Evolutionary conservation across 2,113 vertebrate genomes (phyloP).

Genomic region (Lepus americanus): DNA sequence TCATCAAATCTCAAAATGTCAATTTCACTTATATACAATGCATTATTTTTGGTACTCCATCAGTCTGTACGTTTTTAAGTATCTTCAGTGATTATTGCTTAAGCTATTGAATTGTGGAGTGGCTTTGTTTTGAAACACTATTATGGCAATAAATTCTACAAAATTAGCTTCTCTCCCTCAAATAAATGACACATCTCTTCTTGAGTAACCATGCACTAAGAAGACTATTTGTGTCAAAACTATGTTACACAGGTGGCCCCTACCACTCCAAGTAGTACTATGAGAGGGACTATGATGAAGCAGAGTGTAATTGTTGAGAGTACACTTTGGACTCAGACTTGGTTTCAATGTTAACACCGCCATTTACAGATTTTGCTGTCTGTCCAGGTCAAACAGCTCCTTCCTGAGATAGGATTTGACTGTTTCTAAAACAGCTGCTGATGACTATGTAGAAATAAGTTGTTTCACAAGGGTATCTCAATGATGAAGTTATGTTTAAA

Average conservation of each 20-base stretch:
- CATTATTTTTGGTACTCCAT: no score
- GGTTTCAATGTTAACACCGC: neutral
- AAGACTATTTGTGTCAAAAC: neutral
- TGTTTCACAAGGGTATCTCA: neutral
- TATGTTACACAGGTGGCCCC: neutral
- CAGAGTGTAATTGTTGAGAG: neutral
- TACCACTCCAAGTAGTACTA: neutral
- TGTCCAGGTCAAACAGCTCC: neutral
- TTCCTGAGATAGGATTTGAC: neutral
- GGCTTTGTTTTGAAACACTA: neutral
- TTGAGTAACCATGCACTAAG: neutral
- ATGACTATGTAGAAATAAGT: neutral
- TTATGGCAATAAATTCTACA: neutral
- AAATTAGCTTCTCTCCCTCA: neutral
- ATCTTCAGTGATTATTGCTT: neutral
- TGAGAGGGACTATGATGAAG: rapidly evolving
- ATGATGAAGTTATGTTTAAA: neutral
- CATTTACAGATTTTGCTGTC: neutral
- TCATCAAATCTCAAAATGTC: no score
- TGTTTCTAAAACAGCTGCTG: neutral
- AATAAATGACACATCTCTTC: neutral
- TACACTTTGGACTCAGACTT: neutral
- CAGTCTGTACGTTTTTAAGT: no score
- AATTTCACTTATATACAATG: no score
- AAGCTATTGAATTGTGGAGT: neutral